Base-by-base conservation (phyloP, 2,797 vertebrate species). In the Intellagama lesueurii region DNA sequence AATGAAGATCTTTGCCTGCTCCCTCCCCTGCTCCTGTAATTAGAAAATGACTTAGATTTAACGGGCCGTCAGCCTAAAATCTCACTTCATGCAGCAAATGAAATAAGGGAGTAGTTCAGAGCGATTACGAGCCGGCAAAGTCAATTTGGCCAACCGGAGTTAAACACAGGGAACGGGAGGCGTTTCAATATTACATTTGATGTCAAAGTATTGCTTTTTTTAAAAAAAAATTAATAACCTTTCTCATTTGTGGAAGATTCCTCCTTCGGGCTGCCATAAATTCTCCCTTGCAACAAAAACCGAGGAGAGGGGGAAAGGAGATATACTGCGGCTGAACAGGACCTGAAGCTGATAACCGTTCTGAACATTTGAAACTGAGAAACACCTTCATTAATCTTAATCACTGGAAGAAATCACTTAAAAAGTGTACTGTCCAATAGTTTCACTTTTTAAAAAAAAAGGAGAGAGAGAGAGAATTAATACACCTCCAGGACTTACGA, bases 11-110 rank as follows among this genome's bases (percentile, higher is more conserved):
- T 64, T 64, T 73, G 80, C 86, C 56, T 82, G 88, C 49, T 26
- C 35, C 90, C 1, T 24, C 73, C 4, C 35, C 73, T 12, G 89
- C 88, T 91, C 91, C 92, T 87, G 83, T 89, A 93, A 94, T 93
- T 94, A 95, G 89, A 84, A 91, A 76, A 87, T 83, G 91, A 91
- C 80, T 91, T 88, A 89, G 68, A 80, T 87, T 83, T 93, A 85
- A 84, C 86, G 91, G 81, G 32, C 91, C 90, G 85, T 0, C 11
- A 80, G 52, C 87, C 77, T 89, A 90, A 89, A 90, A 82, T 89
- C 89, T 90, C 66, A 5, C 83, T 82, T 92, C 92, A 86, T 35
- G n/a, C 89, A 93, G 92, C 80, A 84, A 91, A 88, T 77, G 88
- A 91, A 90, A 91, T 83, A 87, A 76, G 80, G 93, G 86, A 90